These are phyloP conservation scores for Schmidtea mediterranea DNA, from an alignment of 1,140 invertebrate genomes.

Conservation along the genomic window DNA sequence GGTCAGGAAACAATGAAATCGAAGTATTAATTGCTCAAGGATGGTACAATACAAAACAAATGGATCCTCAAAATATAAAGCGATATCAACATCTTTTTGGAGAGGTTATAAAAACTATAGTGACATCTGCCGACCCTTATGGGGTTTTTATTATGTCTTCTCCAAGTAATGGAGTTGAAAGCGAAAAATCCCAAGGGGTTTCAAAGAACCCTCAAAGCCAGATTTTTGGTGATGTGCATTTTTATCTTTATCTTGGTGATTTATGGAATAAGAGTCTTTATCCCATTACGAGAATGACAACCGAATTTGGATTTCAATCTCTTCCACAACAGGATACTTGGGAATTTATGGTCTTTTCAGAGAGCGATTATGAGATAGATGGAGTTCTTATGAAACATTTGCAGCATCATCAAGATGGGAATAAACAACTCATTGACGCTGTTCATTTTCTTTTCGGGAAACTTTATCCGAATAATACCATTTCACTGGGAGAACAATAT, in stretches of 20 bases:
- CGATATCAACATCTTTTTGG: conserved; percentile 64
- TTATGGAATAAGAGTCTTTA: conserved; percentile 49
- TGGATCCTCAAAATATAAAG: conserved; percentile 24
- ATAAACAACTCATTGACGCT: conserved; percentile 23
- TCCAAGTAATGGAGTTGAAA: conserved; percentile 62
- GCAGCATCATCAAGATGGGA: conserved; percentile 50
- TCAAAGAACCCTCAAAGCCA: conserved; percentile 45
- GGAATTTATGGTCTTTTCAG: conserved; percentile 26
- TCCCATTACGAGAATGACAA: conserved; percentile 53
- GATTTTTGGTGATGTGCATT: conserved; percentile 70
- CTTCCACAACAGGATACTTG: conserved; percentile 39
- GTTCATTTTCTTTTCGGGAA: conserved; percentile 12
- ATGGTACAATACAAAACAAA: conserved; percentile 33
- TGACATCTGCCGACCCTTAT: conserved; percentile 34
- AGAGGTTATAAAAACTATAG: conserved; percentile 42
- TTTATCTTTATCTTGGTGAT: conserved; percentile 57
- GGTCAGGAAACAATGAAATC: conserved; percentile 88
- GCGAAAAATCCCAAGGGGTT: conserved; percentile 41
- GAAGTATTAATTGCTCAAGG: conserved; percentile 56
- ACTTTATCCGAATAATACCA: background rate
- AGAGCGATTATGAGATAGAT: conserved; percentile 34
- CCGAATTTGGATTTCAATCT: conserved; percentile 81
- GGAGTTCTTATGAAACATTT: conserved; percentile 41
- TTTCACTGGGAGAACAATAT: background rate
- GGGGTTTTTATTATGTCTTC: conserved; percentile 53